Evolutionary conservation across 1,140 invertebrate species (phyloP), one percentile per base, ranked within the genome.

Genomic region (Oncopodura yosiiana): DNA sequence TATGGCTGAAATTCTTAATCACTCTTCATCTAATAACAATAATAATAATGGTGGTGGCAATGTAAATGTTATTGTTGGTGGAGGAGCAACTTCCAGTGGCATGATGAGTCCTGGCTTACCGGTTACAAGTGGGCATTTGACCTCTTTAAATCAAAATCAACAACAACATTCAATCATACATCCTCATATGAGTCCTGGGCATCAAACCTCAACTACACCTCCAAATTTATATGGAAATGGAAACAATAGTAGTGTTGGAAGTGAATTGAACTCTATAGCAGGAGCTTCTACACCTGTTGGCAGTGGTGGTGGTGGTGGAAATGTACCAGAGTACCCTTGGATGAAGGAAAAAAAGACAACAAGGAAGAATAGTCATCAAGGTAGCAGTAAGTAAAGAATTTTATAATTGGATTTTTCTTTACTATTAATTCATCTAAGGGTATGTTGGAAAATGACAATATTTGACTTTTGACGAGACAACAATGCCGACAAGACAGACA

Each of bases 261-360:
- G 18, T 3, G 6, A 16, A 8, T 41, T 53, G 11, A 51, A 43
- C 37, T 48, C 38, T n/a, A 39, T 24, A 14, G 38, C 34, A 18
- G 36, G 41, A 18, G 36, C 12, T n/a, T 36, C 24, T 34, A 26
- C 6, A 23, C 36, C 42, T 19, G 27, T 56, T 19, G 42, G 44
- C 23, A 30, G 16, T 14, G 46, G 36, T 16, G 49, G 49, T 18
- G 14, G 32, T 42, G 80, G 81, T 19, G 81, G 85, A 63, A 84
- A 85, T 68, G 84, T 92, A 43, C 87, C 88, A 19, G 89, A 94
- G 67, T 94, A 92, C 70, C 87, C 90, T 1, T 94, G 90, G 90
- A 94, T 94, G 90, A 94, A 94, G 69, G 91, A 94, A 72, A 94
- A 94, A 76, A 94, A 94, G 72, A 91, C 88, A 2, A 87, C 87